Evolutionary conservation across 2,888 invertebrate species (phyloP), one percentile per base, ranked within the genome.

Genomic region (Lycaena phlaeas): DNA sequence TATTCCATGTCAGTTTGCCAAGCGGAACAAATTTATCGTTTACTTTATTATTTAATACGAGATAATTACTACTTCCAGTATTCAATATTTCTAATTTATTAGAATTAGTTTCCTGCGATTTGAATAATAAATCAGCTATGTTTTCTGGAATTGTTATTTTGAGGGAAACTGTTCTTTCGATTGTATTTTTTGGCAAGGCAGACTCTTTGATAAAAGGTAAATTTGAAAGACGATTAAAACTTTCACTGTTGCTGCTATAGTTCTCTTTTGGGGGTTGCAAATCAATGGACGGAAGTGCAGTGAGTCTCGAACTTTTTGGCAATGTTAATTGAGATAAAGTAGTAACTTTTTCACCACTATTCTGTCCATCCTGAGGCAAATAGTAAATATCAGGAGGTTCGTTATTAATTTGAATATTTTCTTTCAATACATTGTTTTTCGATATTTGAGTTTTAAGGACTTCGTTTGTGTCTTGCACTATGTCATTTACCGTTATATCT

Each of bases 91-190:
- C 84, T 46, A 84, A 54, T 44, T 67, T 70, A 45, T 77, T 70
- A 44, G 59, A 68, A 27, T 74, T 64, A 26, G 57, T 66, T 42
- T 61, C 72, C 12, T 57, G 54, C 40, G 62, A 69, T 52, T 67
- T 74, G 38, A 84, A 81, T 29, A 84, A 52, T 44, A 67, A 72
- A n/a, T 68, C 56, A 4, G 84, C 84, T 4, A 82, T 58, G 52
- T 69, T 69, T 62, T 81, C 79, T 3, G 84, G 84, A 36, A 84
- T 71, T 0, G 76, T 77, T 46, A 84, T 81, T 74, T 81, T 82
- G 27, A 84, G 54, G 6, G 81, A 79, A 11, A 84, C 76, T 4
- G 79, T 82, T 54, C 81, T 64, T 54, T 82, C 81, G 44, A 82
- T 81, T 1, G 79, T 81, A 38, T 74, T 79, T 38, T 59, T 51